Conservation (phyloP, 2,888 invertebrate genomes). For the Eubasilissa splendida region DNA sequence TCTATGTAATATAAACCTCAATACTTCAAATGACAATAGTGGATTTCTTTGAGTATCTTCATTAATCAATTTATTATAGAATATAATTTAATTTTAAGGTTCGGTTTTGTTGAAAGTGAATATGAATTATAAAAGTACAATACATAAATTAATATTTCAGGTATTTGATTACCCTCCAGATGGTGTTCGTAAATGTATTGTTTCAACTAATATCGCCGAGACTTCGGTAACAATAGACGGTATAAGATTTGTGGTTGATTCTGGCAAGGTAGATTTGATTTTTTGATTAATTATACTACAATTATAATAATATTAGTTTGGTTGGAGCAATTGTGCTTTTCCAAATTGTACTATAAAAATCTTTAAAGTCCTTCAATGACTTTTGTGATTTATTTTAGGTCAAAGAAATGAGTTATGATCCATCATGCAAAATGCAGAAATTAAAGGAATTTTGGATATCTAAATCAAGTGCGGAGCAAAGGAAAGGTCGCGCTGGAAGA, state of each 20-base stretch:
- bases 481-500: conserved; percentile 95
- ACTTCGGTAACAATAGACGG: conserved; percentile 99
- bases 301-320: too few species aligned
- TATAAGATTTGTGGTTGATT: conserved; percentile 96
- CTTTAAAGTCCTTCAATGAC: too few species aligned
- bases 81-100: too few species aligned
- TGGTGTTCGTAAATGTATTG: conserved; percentile 95
- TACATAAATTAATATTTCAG: conserved; percentile 64
- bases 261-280: conserved; percentile 83
- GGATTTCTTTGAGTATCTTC: too few species aligned
- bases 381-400: conserved; percentile 64
- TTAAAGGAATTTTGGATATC: conserved; percentile 97
- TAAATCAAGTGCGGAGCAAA: conserved; percentile 97
- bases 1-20: neutral
- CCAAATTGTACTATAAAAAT: too few species aligned
- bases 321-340: too few species aligned
- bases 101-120: too few species aligned
- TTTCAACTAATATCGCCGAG: conserved; percentile 99
- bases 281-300: neutral
- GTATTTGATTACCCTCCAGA: conserved; percentile 96
- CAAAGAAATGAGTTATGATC: conserved; percentile 97
- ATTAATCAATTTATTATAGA: too few species aligned
- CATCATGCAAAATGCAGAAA: conserved; percentile 89
- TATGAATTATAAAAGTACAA: too few species aligned
- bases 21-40: too few species aligned